Evolutionary conservation across 1,140 invertebrate genomes (phyloP), one percentile per base, ranked within the genome.

Genomic region (Danaus plexippus): DNA sequence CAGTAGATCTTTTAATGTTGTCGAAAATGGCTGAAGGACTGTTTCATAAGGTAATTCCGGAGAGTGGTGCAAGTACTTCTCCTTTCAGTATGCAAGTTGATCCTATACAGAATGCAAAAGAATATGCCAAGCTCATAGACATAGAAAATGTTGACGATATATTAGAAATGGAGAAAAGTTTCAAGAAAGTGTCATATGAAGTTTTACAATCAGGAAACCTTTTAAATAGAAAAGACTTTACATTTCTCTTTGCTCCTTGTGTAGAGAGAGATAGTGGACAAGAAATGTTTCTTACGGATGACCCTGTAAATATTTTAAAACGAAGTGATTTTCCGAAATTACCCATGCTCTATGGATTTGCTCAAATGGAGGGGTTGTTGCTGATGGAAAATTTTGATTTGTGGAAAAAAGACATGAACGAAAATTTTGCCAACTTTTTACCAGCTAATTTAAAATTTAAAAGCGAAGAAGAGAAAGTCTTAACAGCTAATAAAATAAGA

Each of bases 331-430:
- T 32, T 32, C 5, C 22, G 22, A 32, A 32, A 32, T 65, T 73
- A 9, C 75, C 74, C 0, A 51, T 77, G 18, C 47, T 78, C 2
- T 67, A 67, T 58, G 78, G 78, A 10, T 74, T 77, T 50, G 59
- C 71, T 22, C 53, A 68, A 18, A 71, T 74, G 69, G 76, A 77
- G 22, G 22, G 22, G 22, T 8, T 32, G 7, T 4, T 32, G 22
- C 22, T 32, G 22, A 32, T 32, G 7, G 9, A 40, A 8, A 1
- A 42, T 0, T 79, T 69, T 54, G 61, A 76, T 8, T 32, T 9
- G 41, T 76, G 65, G 65, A 73, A 69, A 61, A 45, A 71, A 42
- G 32, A 60, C 22, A 79, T 81, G 76, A 75, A 77, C 1, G 5
- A 32, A 32, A 32, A 32, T 32, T 32, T 32, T 32, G 22, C 22